Base-by-base conservation (phyloP, 1,140 invertebrate genomes). In the Macrocentrus cingulum region DNA sequence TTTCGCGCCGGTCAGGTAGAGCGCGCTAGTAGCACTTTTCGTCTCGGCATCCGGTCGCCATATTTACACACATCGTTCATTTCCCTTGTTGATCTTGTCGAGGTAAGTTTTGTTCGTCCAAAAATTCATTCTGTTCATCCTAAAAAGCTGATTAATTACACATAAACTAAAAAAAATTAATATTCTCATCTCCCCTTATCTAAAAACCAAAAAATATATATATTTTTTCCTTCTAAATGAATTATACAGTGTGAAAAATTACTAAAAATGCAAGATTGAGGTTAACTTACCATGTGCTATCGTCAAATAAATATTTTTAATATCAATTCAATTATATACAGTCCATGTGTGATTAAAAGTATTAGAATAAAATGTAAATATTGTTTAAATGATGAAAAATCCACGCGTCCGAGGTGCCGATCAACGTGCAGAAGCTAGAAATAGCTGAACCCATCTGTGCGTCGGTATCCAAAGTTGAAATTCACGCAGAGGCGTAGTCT, bases 361-460 rank as follows among this genome's bases (percentile, higher is more conserved):
- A 18, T 9, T 49, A 15, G 6, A 32, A 25, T 16, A 15, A 18
- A 49, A 1, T 52, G 2, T 18, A 19, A 45, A 32, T 25, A 45
- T 11, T 32, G 15, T 32, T 45, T 18, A 22, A 34, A 64, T 75
- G 68, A 78, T 77, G 70, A 72, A 46, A 66, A 66, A 41, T 25
- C 37, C 34, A 67, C 23, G 36, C 29, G 62, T 71, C 71, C 71
- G 52, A 76, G 65, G 41, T 49, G 52, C 53, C 56, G 59, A 66
- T 50, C 45, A 46, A 66, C 67, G 62, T 65, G 56, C 64, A 71
- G 72, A 70, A 66, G 72, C 76, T 80, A 79, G 79, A 80, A 80
- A 81, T 81, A 79, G 75, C 65, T 69, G 78, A 82, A 83, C 77
- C 77, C 73, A 75, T 70, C 71, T 69, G 68, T 58, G 60, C 67